Conservation (phyloP, 2,113 vertebrate species). For the Myxocyprinus asiaticus region DNA sequence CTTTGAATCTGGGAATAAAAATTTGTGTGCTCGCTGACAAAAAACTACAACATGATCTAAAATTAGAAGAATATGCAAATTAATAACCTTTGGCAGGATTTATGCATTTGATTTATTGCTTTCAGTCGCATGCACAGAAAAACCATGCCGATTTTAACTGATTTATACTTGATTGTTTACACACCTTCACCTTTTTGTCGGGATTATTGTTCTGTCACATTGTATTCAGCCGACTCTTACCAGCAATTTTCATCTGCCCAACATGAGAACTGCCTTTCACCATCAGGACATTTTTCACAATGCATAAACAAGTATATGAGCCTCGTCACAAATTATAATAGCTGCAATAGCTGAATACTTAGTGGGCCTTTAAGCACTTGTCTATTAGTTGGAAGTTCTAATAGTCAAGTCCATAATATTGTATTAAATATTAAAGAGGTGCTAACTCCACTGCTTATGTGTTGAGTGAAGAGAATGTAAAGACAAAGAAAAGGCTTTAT, state of each 20-base stretch:
- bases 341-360: neutral
- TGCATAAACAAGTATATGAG: neutral
- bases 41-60: too few relatives aligned
- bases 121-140: neutral
- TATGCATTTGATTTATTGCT: neutral
- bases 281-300: too few relatives aligned
- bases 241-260: neutral
- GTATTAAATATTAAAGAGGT: slow-evolving; percentile 50
- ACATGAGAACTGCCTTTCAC: neutral
- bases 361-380: slow-evolving; percentile 20
- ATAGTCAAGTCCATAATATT: slow-evolving; percentile 52
- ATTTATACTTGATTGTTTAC: neutral
- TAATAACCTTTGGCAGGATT: too few relatives aligned
- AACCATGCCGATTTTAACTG: neutral
- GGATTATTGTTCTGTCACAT: neutral
- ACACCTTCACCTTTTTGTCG: neutral
- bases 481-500: slow-evolving; percentile 11
- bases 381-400: neutral
- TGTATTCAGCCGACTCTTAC: neutral
- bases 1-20: neutral
- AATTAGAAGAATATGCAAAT: neutral
- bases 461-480: slow-evolving; percentile 31
- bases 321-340: neutral
- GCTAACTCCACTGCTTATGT: slow-evolving; percentile 44
- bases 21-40: neutral